phyloP scores from a whole-genome alignment of 2,113 vertebrate species.

The Apodemus sylvaticus region DNA sequence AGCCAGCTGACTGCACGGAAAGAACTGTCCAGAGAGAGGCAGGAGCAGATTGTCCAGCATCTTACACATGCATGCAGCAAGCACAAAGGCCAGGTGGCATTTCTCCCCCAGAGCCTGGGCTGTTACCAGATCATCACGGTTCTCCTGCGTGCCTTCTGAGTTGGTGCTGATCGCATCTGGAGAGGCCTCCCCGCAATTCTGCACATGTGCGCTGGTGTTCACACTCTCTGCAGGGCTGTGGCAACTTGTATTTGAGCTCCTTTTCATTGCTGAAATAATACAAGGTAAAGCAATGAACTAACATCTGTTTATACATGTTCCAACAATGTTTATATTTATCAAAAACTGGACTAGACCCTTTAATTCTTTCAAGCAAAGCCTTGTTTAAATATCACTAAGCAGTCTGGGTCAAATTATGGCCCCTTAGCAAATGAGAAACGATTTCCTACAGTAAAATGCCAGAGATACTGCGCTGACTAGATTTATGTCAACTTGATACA shows the following conservation, averaged over 20 bases:
- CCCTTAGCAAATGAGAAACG: conserved; percentile 24
- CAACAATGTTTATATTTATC: conserved; percentile 60
- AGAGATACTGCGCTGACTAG: background rate
- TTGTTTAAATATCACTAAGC: conserved; percentile 29
- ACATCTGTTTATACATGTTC: conserved; percentile 36
- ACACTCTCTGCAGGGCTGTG: conserved; percentile 87
- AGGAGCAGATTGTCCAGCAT: too few species aligned
- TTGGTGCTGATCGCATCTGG: conserved; percentile 95
- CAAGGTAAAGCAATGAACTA: conserved; percentile 57
- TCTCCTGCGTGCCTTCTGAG: conserved; percentile 94
- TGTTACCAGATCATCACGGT: conserved; percentile 92
- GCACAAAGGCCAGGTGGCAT: conserved; percentile 5
- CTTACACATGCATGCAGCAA: background rate
- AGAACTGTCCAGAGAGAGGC: background rate
- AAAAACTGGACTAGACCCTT: conserved; percentile 37
- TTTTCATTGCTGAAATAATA: conserved; percentile 82
- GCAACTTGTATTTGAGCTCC: conserved; percentile 88
- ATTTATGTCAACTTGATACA: background rate
- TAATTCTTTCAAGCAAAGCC: conserved; percentile 57
- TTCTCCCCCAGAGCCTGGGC: conserved; percentile 10
- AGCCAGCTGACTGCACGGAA: background rate
- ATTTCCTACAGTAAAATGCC: background rate
- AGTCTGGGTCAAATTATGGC: background rate
- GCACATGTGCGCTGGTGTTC: conserved; percentile 81
- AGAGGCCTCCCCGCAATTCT: conserved; percentile 90